Percentiles rank a stretch among this genome's conserved stretches.
phyloP scores from a whole-genome alignment of 2,113 vertebrate genomes.

The Marmota monax region DNA sequence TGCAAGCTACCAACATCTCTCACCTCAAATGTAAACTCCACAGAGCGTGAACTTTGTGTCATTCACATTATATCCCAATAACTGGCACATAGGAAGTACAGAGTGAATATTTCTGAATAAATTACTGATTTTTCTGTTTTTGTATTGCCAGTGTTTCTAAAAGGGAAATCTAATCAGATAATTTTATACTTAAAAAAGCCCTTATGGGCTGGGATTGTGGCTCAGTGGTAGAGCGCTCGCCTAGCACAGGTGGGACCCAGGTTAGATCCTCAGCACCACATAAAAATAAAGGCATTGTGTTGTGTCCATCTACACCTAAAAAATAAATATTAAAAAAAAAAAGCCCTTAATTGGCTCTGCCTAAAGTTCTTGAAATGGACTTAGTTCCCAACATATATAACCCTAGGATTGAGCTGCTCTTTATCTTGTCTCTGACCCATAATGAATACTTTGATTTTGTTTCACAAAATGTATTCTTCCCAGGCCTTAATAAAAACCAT shows the following conservation, averaged over 20 bases:
- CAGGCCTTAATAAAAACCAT: background rate
- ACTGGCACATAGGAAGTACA: background rate
- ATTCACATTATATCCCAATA: background rate
- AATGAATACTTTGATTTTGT: background rate
- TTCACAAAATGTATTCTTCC: background rate
- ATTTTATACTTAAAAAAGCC: background rate
- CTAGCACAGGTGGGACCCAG: no score
- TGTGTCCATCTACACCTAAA: no score
- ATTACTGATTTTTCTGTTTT: background rate
- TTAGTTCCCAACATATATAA: background rate
- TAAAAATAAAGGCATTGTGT: no score
- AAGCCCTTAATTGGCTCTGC: background rate
- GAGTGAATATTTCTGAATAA: background rate
- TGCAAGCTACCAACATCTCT: background rate
- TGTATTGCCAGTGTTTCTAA: background rate
- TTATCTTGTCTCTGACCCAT: background rate
- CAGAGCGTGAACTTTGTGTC: background rate
- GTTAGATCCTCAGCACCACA: no score
- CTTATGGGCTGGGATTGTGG: background rate
- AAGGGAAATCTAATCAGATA: slow-evolving; percentile 18
- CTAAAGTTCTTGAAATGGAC: slow-evolving; percentile 20
- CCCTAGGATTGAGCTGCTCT: background rate
- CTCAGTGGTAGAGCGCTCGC: no score
- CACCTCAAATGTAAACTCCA: background rate
- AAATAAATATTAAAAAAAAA: background rate